phyloP scores from a whole-genome alignment of 2,888 invertebrate genomes.

The Drosophila phalerata region DNA sequence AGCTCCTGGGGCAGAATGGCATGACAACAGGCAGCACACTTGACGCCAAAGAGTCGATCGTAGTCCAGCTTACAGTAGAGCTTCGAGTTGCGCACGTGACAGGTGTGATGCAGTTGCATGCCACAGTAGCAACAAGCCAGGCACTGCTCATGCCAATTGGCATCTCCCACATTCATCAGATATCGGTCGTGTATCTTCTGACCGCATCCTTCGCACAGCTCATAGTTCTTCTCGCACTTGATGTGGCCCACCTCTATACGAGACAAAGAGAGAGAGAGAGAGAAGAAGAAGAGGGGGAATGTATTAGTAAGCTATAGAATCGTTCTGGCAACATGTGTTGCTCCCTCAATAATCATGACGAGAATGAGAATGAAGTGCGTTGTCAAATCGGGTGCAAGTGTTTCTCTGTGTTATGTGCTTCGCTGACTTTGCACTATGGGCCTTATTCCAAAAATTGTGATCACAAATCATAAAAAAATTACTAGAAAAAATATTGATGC shows the following conservation, averaged over 20 bases:
- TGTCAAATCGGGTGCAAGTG: constrained; percentile 75
- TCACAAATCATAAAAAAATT: too few species aligned
- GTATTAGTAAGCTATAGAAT: constrained; percentile 43
- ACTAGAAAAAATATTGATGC: too few species aligned
- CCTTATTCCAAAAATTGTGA: not conserved
- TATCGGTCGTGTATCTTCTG: constrained; percentile 98
- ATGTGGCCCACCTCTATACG: constrained; percentile 87
- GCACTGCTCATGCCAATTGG: constrained; percentile 98
- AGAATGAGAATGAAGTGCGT: constrained; percentile 26
- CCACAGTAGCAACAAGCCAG: constrained; percentile 98
- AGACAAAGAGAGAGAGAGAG: not conserved
- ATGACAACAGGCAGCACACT: constrained; percentile 96
- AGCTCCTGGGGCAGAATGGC: constrained; percentile 96
- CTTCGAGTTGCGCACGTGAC: constrained; percentile 97
- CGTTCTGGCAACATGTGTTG: constrained; percentile 61
- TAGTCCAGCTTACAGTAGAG: constrained; percentile 99
- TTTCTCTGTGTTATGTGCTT: constrained; percentile 13
- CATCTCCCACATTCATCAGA: constrained; percentile 96
- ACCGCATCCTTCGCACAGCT: constrained; percentile 97
- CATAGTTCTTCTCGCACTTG: constrained; percentile 92
- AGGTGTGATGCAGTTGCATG: constrained; percentile 94
- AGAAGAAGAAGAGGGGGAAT: not conserved
- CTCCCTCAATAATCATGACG: constrained; percentile 20
- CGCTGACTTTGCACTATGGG: not conserved
- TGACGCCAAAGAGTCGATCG: constrained; percentile 96